Conservation (phyloP, 2,113 vertebrate genomes). For the Peromyscus polionotus region DNA sequence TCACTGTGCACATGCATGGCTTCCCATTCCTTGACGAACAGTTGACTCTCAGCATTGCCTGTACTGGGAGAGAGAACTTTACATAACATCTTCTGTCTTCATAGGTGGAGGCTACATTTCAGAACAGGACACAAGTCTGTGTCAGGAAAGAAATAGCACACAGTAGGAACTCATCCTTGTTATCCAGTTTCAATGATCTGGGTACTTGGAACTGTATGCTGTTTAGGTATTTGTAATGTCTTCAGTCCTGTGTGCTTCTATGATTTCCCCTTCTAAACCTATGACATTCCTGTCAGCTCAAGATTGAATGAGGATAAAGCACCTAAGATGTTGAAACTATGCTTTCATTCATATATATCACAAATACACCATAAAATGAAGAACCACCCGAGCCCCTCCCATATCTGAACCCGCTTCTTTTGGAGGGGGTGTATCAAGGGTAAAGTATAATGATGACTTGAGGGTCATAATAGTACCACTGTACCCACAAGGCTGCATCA, state of each 20-base stretch:
- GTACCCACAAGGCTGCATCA: neutral
- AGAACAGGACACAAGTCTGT: neutral
- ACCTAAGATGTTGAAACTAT: neutral
- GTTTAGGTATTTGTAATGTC: neutral
- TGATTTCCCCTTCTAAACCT: slow-evolving; percentile 9
- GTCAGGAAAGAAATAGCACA: neutral
- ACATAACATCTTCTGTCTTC: neutral
- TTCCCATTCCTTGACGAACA: neutral
- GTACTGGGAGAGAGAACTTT: neutral
- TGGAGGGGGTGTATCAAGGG: neutral
- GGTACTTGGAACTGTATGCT: neutral
- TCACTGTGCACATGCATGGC: neutral
- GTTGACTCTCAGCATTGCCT: neutral
- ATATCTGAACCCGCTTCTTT: neutral
- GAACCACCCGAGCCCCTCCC: neutral
- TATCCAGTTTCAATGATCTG: neutral
- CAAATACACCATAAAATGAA: neutral
- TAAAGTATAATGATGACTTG: neutral
- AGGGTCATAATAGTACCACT: neutral
- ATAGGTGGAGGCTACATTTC: neutral
- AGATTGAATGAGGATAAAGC: neutral
- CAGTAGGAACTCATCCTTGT: neutral
- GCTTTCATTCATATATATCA: neutral
- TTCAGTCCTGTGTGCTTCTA: neutral
- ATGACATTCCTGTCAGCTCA: neutral